Conservation (phyloP, 2,888 invertebrate genomes). For the Dascillus cervinus region DNA sequence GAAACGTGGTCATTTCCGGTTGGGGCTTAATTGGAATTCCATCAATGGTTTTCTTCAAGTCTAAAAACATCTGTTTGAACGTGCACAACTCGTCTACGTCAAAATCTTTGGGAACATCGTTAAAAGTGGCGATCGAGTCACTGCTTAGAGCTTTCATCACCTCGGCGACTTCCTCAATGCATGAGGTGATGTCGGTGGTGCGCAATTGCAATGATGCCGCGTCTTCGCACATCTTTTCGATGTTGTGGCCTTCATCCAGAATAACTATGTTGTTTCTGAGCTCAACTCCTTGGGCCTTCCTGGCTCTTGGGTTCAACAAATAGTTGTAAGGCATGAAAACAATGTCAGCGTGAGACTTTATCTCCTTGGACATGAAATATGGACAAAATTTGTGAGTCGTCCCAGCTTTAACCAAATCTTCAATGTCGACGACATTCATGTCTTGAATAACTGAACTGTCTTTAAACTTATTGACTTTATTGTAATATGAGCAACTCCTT, state of each 20-base stretch:
- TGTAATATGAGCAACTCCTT: constrained; percentile 73
- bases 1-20: constrained; percentile 59
- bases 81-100: constrained; percentile 70
- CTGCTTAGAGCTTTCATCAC: constrained; percentile 52
- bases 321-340: constrained; percentile 99
- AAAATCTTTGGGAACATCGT: constrained; percentile 66
- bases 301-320: constrained; percentile 80
- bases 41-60: constrained; percentile 69
- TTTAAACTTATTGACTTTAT: constrained; percentile 66
- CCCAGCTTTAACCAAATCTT: constrained; percentile 80
- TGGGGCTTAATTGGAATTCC: constrained; percentile 50
- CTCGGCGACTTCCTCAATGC: constrained; percentile 82
- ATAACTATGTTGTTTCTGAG: constrained; percentile 75
- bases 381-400: constrained; percentile 83
- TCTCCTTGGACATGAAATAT: constrained; percentile 82
- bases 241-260: constrained; percentile 97
- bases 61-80: constrained; percentile 71
- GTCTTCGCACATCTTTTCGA: constrained; percentile 94
- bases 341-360: constrained; percentile 84
- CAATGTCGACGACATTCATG: constrained; percentile 71
- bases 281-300: constrained; percentile 58
- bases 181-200: constrained; percentile 81
- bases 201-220: constrained; percentile 72
- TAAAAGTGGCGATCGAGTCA: constrained; percentile 27
- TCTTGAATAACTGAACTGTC: constrained; percentile 46